These are phyloP conservation scores for Sarcophaga variegata DNA, from an alignment of 2,888 invertebrate species.

Conservation along the genomic window DNA sequence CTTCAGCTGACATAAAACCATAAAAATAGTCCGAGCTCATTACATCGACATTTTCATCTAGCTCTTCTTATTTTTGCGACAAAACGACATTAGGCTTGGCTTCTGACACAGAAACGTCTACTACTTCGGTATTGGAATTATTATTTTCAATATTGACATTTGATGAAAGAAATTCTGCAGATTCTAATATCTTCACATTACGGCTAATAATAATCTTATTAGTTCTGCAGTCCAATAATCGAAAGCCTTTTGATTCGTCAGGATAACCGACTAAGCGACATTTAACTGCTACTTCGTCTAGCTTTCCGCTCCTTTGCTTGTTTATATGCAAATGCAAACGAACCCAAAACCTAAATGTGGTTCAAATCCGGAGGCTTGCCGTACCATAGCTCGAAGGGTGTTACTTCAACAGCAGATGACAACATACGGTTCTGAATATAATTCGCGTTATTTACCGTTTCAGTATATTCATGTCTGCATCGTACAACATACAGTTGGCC, in stretches of 20 bases:
- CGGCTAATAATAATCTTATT: too few relatives aligned
- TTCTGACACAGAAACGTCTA: too few relatives aligned
- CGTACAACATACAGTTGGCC: slow-evolving; percentile 33
- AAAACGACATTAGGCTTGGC: background rate
- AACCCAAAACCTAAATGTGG: slow-evolving; percentile 14
- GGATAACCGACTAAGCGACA: too few relatives aligned
- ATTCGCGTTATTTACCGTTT: slow-evolving; percentile 24
- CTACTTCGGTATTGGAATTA: too few relatives aligned
- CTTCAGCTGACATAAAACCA: background rate
- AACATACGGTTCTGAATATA: slow-evolving; percentile 16
- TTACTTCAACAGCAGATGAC: background rate
- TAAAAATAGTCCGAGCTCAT: background rate
- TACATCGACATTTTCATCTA: background rate
- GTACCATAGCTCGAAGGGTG: slow-evolving; percentile 21
- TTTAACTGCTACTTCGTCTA: too few relatives aligned
- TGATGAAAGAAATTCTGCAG: too few relatives aligned
- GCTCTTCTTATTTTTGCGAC: background rate
- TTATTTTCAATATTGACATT: too few relatives aligned
- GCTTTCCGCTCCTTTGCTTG: too few relatives aligned
- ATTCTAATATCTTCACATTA: too few relatives aligned
- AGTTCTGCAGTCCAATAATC: too few relatives aligned
- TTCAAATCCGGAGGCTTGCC: slow-evolving; percentile 22
- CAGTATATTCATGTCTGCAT: background rate
- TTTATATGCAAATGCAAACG: too few relatives aligned
- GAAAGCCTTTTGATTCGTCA: too few relatives aligned